Conservation (phyloP, 2,888 invertebrate species). For the Bedellia somnulentella region DNA sequence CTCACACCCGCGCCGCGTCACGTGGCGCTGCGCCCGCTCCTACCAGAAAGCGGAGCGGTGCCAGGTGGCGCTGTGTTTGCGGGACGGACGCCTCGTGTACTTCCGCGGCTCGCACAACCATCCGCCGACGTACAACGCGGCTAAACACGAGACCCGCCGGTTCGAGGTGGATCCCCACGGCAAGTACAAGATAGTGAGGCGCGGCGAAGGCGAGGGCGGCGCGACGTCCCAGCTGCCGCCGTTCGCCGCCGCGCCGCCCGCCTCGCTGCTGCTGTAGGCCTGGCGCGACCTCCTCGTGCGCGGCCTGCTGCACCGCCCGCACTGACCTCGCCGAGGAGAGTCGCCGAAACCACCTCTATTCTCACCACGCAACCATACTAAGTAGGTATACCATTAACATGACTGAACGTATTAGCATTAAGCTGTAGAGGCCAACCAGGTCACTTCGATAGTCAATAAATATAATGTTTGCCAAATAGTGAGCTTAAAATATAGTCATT, state of each 20-base stretch:
- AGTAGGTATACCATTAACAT: too few species aligned
- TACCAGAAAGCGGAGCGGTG: conserved; percentile 53
- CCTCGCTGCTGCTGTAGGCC: conserved; percentile 49
- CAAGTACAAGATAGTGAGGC: conserved; percentile 49
- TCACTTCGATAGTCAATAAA: too few species aligned
- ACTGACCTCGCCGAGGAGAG: conserved; percentile 39
- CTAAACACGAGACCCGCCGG: conserved; percentile 45
- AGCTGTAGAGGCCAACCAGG: too few species aligned
- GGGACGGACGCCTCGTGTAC: conserved; percentile 50
- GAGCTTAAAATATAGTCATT: too few species aligned
- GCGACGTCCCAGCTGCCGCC: conserved; percentile 19
- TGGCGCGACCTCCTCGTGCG: conserved; percentile 59
- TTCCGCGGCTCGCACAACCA: conserved; percentile 51
- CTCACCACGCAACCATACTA: too few species aligned
- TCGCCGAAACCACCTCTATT: conserved; percentile 25
- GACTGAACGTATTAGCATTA: too few species aligned
- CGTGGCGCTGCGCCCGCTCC: conserved; percentile 51
- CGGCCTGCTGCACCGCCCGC: conserved; percentile 38
- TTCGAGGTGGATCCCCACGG: conserved; percentile 52
- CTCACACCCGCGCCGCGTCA: conserved; percentile 47
- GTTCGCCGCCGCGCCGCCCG: conserved; percentile 33
- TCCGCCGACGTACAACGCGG: conserved; percentile 43
- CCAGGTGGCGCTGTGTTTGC: conserved; percentile 47
- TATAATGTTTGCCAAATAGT: too few species aligned
- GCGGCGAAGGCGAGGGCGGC: conserved; percentile 13